Conservation (phyloP, 2,888 invertebrate genomes). For the Taphrorychus bicolor region DNA sequence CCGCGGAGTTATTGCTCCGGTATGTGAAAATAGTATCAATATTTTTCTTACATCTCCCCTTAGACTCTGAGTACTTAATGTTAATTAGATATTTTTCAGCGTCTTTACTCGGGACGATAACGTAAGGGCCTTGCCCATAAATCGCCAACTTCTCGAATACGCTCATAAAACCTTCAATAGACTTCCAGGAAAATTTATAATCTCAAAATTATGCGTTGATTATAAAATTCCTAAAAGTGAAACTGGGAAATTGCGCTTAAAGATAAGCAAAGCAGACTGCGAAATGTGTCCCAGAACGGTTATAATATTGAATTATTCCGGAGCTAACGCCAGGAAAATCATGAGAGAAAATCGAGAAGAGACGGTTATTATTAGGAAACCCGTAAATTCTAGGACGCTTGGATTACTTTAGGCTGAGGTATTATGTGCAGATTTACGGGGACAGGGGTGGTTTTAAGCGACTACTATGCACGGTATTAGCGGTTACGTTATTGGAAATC, state of each 20-base stretch:
- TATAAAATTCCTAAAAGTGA: slow-evolving; percentile 19
- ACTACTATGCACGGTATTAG: slow-evolving; percentile 27
- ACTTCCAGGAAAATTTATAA: slow-evolving; percentile 17
- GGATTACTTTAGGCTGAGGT: slow-evolving; percentile 33
- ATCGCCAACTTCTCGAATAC: background rate
- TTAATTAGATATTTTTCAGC: background rate
- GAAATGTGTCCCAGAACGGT: slow-evolving; percentile 38
- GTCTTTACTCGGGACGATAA: background rate
- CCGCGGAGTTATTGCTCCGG: background rate
- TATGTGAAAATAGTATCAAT: background rate
- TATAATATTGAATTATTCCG: slow-evolving; percentile 40
- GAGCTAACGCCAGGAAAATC: slow-evolving; percentile 30
- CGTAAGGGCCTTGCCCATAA: background rate
- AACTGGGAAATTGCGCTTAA: slow-evolving; percentile 27
- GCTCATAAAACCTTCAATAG: slow-evolving; percentile 22
- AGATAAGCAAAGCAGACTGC: slow-evolving; percentile 37
- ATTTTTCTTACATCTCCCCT: background rate
- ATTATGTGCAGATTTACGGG: slow-evolving; percentile 38
- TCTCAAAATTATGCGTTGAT: slow-evolving; percentile 23
- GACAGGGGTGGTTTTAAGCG: slow-evolving; percentile 34
- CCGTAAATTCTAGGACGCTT: slow-evolving; percentile 31
- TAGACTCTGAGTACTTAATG: too few species aligned
- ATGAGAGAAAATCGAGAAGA: slow-evolving; percentile 35
- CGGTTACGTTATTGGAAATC: slow-evolving; percentile 34
- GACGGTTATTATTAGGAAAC: slow-evolving; percentile 38